Base-by-base conservation (phyloP, 2,113 vertebrate genomes). In the Oxygymnocypris stewartii region DNA sequence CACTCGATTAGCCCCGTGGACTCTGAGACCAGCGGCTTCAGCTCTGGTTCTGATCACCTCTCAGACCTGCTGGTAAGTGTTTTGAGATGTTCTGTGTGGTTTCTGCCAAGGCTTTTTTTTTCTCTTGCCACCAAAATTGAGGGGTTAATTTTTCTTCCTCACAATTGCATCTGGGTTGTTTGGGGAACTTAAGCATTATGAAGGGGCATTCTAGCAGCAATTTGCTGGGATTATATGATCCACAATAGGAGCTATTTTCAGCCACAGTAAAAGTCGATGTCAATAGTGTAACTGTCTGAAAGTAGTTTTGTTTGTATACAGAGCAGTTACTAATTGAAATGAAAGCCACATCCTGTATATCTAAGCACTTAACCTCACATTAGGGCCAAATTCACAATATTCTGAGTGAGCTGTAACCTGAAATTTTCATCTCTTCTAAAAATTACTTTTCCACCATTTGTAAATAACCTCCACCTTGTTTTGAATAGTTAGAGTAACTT, bases 11-110 rank as follows among this genome's bases (percentile, higher is more conserved):
- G 98, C 89, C 98, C 98, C 14, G 97, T 97, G 0, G 98, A 99
- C 93, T 99, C 98, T 0, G 98, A 99, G 91, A 99, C 97, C 87
- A 99, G 98, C 49, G 98, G 98, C 81, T 98, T 99, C 93, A 99
- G 98, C 94, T 99, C 98, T 23, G 97, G 98, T 69, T 99, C 98
- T 0, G 98, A 99, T 90, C 97, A 98, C 86, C 96, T 99, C 87
- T 98, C 96, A 61, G 98, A 99, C 85, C 92, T 97, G 89, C 96
- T 97, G 77, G 97, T 97, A 94, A 94, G 96, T 93, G 76, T 69
- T 6, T 44, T 28, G 8, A 5, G 6, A 20, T 40, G 0, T 25
- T 82, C 18, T 13, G 8, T n/a, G 0, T 23, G 4, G n/a, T 61
- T 18, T 51, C 49, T 51, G 49, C 14, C 0, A 16, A 5, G 49